phyloP scores from a whole-genome alignment of 2,797 vertebrate genomes.

The Myotis findleyi region DNA sequence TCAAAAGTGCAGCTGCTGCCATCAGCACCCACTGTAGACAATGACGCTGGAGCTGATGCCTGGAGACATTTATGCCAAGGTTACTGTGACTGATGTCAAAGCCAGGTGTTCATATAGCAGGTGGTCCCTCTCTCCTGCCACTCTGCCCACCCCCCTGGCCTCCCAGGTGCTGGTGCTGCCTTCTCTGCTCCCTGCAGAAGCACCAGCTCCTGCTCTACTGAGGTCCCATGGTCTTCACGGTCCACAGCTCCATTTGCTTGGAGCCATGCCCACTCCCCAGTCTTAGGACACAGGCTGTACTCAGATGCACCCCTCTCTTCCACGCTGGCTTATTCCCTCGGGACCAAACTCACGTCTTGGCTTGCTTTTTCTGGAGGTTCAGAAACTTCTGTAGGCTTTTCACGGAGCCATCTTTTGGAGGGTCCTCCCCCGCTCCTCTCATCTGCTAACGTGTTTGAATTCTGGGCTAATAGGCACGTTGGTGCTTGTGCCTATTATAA shows the following conservation, averaged over 20 bases:
- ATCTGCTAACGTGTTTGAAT: background rate
- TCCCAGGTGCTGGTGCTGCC: too few relatives aligned
- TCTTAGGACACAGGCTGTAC: too few relatives aligned
- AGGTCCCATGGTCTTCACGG: background rate
- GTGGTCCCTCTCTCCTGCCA: background rate
- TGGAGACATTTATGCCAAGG: background rate
- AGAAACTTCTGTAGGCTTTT: background rate
- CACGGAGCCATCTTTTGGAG: background rate
- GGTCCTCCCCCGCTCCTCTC: background rate
- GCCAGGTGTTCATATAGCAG: background rate
- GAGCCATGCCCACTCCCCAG: background rate
- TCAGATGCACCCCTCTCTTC: background rate
- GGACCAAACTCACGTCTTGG: background rate
- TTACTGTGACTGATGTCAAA: background rate
- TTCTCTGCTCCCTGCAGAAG: background rate
- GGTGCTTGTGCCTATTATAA: background rate
- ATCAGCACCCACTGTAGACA: background rate
- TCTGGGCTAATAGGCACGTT: background rate
- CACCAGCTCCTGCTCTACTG: background rate
- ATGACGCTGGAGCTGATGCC: background rate
- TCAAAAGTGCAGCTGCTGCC: background rate
- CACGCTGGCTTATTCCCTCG: background rate
- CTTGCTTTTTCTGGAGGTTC: background rate
- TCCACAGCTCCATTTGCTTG: background rate
- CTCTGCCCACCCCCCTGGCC: too few relatives aligned